phyloP scores from a whole-genome alignment of 1,140 invertebrate genomes.

The Parapsyche elsis region DNA sequence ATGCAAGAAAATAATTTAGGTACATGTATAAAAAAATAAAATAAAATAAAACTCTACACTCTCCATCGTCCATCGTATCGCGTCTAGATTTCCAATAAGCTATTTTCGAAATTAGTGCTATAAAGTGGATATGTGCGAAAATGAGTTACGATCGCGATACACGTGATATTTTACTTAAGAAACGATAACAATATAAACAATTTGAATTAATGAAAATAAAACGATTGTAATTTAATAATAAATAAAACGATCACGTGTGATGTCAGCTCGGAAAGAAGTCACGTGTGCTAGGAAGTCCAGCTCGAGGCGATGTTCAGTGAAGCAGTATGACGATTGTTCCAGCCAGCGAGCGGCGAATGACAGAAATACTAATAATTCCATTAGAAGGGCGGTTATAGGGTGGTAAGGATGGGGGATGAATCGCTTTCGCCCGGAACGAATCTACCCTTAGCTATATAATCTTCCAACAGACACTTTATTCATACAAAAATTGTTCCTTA shows the following conservation, averaged over 20 bases:
- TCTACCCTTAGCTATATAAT: background rate
- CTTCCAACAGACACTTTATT: constrained; percentile 7
- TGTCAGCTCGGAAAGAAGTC: constrained; percentile 23
- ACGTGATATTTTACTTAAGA: no score
- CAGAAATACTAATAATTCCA: constrained; percentile 57
- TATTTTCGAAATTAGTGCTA: no score
- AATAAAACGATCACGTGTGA: background rate
- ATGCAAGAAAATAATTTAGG: background rate
- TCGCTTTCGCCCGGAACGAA: constrained; percentile 49
- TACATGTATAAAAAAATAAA: background rate
- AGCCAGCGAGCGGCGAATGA: constrained; percentile 50
- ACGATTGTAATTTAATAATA: no score
- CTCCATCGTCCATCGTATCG: background rate
- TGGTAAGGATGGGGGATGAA: constrained; percentile 7
- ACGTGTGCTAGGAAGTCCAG: constrained; percentile 11
- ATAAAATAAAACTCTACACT: background rate
- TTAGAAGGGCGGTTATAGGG: constrained; percentile 36
- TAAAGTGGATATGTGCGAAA: no score
- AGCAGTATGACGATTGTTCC: constrained; percentile 53
- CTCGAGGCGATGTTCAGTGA: constrained; percentile 45
- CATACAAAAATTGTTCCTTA: background rate
- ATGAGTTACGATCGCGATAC: no score
- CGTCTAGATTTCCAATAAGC: constrained; percentile 1
- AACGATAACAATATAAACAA: no score
- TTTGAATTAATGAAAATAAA: no score